These are phyloP conservation scores for Hyposoter dolosus DNA, from an alignment of 2,888 invertebrate genomes.

Conservation along the genomic window DNA sequence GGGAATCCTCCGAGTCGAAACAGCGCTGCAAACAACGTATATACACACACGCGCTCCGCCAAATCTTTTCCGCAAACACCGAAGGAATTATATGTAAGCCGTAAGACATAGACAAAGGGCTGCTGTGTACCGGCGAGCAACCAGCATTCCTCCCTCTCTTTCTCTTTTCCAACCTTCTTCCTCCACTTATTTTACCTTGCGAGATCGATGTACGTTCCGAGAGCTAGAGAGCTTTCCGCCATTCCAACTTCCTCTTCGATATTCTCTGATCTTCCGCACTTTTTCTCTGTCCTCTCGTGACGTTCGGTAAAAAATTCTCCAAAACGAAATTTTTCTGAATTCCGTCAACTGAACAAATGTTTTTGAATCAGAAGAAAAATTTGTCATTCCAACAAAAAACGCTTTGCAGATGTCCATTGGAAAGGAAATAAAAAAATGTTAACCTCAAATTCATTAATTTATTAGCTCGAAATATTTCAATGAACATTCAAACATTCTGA, in stretches of 20 bases:
- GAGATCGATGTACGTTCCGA: constrained; percentile 44
- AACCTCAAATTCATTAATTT: too few species aligned
- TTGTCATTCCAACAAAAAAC: too few species aligned
- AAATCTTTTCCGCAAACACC: constrained; percentile 87
- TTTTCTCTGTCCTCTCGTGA: background rate
- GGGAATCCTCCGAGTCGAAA: constrained; percentile 38
- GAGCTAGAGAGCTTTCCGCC: constrained; percentile 42
- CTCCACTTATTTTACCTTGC: background rate
- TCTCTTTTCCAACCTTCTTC: constrained; percentile 5
- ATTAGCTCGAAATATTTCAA: too few species aligned
- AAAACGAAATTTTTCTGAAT: too few species aligned
- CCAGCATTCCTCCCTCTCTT: constrained; percentile 47
- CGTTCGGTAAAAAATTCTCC: background rate
- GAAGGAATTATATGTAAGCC: constrained; percentile 88
- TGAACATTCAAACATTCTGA: too few species aligned
- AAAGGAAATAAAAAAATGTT: too few species aligned
- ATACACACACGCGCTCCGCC: constrained; percentile 41
- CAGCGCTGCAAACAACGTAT: constrained; percentile 57
- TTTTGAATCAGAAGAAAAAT: too few species aligned
- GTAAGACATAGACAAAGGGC: constrained; percentile 86
- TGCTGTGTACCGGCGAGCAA: constrained; percentile 62
- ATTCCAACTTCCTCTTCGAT: constrained; percentile 32
- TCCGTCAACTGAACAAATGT: too few species aligned
- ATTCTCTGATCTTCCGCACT: constrained; percentile 1
- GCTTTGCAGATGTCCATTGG: too few species aligned